A percentile compares a stretch with the other conserved stretches of the same genome.
These are phyloP conservation scores for Hesperophylax magnus DNA, from an alignment of 1,140 invertebrate genomes.

Conservation along the genomic window DNA sequence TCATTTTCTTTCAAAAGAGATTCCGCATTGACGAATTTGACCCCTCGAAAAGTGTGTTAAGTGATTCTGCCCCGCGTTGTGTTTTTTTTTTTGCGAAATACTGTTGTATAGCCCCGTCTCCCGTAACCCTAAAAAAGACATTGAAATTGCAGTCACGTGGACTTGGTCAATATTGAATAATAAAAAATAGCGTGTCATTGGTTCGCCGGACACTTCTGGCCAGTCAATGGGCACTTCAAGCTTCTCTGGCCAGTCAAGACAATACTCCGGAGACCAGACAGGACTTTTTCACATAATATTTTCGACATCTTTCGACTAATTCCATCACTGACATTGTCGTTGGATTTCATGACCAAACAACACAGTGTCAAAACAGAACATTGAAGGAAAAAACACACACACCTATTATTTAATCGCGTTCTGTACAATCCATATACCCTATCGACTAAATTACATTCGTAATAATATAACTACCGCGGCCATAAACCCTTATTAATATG, in stretches of 20 bases:
- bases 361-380: background rate
- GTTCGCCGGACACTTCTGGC: background rate
- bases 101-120: conserved; percentile 1
- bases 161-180: conserved; percentile 31
- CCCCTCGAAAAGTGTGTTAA: conserved; percentile 32
- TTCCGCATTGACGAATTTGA: conserved; percentile 7
- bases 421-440: no score
- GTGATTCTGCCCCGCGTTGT: conserved; percentile 9
- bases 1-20: conserved; percentile 4
- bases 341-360: background rate
- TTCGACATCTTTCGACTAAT: no score
- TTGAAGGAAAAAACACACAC: no score
- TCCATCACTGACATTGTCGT: no score
- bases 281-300: no score
- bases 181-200: conserved; percentile 19
- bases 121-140: background rate
- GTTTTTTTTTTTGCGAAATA: conserved; percentile 10
- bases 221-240: background rate
- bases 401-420: no score
- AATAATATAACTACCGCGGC: no score
- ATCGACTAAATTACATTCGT: no score
- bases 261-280: background rate
- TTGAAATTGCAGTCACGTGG: conserved; percentile 28
- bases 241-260: background rate
- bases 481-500: no score